Conservation (phyloP, 2,888 invertebrate species). For the Metallyticus violacea region DNA sequence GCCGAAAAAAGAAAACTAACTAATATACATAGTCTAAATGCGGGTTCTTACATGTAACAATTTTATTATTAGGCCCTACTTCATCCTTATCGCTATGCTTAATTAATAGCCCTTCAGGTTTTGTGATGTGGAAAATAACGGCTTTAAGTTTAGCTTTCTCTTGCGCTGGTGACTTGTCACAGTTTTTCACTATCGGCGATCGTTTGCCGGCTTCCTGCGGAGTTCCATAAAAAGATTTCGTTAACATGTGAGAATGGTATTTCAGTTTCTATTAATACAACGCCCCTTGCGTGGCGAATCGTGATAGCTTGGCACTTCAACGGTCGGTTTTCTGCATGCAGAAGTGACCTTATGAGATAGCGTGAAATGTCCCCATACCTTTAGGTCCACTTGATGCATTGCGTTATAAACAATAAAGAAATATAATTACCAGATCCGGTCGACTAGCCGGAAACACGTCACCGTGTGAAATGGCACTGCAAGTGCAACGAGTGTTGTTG, state of each 20-base stretch:
- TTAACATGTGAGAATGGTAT: not conserved
- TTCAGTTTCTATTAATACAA: not conserved
- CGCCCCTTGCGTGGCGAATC: not conserved
- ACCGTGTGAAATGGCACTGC: not conserved
- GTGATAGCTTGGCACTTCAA: not conserved
- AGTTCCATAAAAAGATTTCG: not conserved
- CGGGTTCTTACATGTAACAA: not conserved
- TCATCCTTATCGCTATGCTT: not conserved
- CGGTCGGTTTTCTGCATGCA: not conserved
- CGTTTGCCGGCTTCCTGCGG: not conserved
- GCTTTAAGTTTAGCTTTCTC: not conserved
- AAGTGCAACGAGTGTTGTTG: not conserved
- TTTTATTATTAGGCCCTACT: not conserved
- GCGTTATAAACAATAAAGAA: not conserved
- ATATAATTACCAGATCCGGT: not conserved
- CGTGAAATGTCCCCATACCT: not conserved
- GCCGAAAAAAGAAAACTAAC: not conserved
- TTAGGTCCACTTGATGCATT: not conserved
- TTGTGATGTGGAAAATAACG: not conserved
- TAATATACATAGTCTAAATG: not conserved
- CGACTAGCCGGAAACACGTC: not conserved
- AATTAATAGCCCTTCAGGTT: not conserved
- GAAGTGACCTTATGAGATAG: not conserved
- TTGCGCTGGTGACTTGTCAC: not conserved
- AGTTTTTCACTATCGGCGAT: not conserved